Base-by-base conservation (phyloP, 2,113 vertebrate genomes). In the Sinocyclocheilus grahami region DNA sequence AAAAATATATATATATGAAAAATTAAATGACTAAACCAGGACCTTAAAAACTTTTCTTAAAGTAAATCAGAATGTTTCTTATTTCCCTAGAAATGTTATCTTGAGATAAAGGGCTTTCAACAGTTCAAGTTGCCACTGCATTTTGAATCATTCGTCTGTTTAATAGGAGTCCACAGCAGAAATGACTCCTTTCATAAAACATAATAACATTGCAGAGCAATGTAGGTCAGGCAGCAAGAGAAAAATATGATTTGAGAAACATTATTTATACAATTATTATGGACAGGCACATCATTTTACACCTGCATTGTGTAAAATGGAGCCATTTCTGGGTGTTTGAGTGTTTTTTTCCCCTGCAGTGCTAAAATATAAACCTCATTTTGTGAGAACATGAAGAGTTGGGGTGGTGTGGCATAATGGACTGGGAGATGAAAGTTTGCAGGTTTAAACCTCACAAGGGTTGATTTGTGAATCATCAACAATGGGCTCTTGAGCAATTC, bases 151-250 rank as follows among this genome's bases (percentile, higher is more conserved):
- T 46, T 27, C 1, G n/a, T 48, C 22, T 72, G 55, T 79, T 79
- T 62, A 62, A 62, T 81, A 81, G 60, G 22, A 65, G 7, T 60
- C 3, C 18, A 79, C 51, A 62, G 60, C 60, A 81, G 78, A 81
- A 63, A 18, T 46, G 58, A 42, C 37, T 81, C 3, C 78, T 65
- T 81, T 81, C 18, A 81, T 63, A 46, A 81, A n/a, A 42, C 5
- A 46, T 65, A 46, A 81, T 65, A 46, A 65, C 3, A 62, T 42
- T 63, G 37, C 78, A 81, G 22, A 63, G 78, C 22, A 65, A 81
- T 81, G 60, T 81, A 65, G 58, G 58, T 65, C 37, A 81, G 60
- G 39, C 37, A 27, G 39, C 20, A 16, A 42, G n/a, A 65, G 37
- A 65, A 60, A 58, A 81, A 81, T 46, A 6, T 30, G 33, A 79